Evolutionary conservation across 1,140 invertebrate species (phyloP), one percentile per base, ranked within the genome.

Genomic region (Pseudomyrmex dendroicus): DNA sequence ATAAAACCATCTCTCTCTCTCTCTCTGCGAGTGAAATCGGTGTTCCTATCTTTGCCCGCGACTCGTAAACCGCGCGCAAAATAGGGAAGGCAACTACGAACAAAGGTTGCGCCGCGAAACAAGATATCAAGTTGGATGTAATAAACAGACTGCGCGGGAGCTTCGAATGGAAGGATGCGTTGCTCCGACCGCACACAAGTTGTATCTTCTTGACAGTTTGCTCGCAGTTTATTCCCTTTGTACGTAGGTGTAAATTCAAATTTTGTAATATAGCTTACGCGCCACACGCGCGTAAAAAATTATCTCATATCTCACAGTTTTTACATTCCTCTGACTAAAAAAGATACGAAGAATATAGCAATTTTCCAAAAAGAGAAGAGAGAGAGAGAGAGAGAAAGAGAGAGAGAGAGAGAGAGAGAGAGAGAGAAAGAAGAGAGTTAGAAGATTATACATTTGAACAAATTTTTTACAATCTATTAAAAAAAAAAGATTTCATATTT

Each of bases 1-100:
- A 44, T 50, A 72, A 80, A 80, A 80, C 46, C 20, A 25, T 8
- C 52, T 80, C 66, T 80, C 20, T 80, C 66, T 80, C 20, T 20
- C 22, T n/a, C 70, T 67, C 35, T 7, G 35, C 4, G 5, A 35
- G 63, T 72, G 35, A 59, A 78, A 78, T 70, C 44, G 54, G 8
- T 25, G 64, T 67, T 57, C 2, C 54, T 50, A 59, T 80, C 66
- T 72, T 80, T 35, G 66, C 20, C 5, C 35, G 64, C 57, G 10
- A 78, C 64, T 68, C 17, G 54, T 70, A 78, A 72, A 80, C 44
- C 35, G 9, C 35, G 35, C 10, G 64, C 66, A 59, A 61, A 72
- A 72, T 48, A 59, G 44, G 15, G n/a, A 7, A 72, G 54, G 44
- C 22, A 48, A 46, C 56, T 35, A 50, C 61, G 22, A 50, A 70